Evolutionary conservation across 2,888 invertebrate species (phyloP).

Genomic region (Urechis unicinctus): DNA sequence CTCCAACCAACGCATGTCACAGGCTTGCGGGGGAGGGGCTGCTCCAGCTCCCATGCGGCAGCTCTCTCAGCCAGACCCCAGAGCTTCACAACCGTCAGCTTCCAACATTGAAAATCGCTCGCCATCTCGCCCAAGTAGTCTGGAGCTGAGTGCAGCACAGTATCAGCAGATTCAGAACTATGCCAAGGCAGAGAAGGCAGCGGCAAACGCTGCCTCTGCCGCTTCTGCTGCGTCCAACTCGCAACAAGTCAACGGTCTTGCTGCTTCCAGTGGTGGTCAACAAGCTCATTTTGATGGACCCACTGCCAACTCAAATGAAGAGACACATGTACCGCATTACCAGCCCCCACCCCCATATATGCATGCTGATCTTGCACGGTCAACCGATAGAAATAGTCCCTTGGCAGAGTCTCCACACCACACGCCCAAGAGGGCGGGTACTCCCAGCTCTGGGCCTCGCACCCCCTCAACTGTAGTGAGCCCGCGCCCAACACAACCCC

Average conservation of each 20-base stretch:
- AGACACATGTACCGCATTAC: neutral
- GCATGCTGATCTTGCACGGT: no score
- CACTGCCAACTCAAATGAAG: neutral
- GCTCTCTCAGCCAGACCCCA: neutral
- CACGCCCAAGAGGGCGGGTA: neutral
- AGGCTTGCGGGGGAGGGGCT: neutral
- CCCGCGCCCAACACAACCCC: constrained; percentile 1
- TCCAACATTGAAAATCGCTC: neutral
- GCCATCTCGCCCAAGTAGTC: constrained; percentile 12
- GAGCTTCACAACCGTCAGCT: neutral
- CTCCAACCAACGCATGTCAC: no score
- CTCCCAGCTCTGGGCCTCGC: neutral
- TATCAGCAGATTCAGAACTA: neutral
- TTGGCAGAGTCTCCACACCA: neutral
- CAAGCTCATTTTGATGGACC: neutral
- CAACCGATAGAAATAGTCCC: neutral
- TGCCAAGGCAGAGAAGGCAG: neutral
- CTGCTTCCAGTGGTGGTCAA: neutral
- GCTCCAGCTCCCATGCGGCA: neutral
- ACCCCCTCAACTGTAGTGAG: neutral
- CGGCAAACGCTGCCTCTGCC: neutral
- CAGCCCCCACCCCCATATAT: constrained; percentile 3
- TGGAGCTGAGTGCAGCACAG: constrained; percentile 5
- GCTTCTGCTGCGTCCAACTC: neutral
- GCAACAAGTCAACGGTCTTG: neutral